Percentiles rank a stretch among this genome's conserved stretches.
These are phyloP conservation scores for Synchiropus splendidus DNA, from an alignment of 2,113 vertebrate genomes.

Conservation along the genomic window DNA sequence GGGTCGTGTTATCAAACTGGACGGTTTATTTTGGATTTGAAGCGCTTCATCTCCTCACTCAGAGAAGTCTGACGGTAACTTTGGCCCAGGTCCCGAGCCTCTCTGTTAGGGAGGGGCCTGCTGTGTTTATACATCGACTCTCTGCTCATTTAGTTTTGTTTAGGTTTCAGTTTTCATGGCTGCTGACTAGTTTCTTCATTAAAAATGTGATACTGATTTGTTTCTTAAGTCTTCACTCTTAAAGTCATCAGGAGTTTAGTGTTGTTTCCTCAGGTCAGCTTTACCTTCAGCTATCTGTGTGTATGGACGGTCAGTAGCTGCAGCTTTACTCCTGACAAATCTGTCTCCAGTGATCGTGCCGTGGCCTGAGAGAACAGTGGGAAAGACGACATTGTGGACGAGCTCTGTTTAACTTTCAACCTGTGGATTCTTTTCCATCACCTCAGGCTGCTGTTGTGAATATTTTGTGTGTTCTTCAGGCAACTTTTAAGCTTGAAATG, in stretches of 20 bases:
- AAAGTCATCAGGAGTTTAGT: neutral
- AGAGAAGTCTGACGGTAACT: no score
- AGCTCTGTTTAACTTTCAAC: conserved; percentile 35
- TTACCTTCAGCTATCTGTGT: no score
- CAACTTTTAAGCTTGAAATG: no score
- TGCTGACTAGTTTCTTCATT: no score
- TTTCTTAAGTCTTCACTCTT: no score
- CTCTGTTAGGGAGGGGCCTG: no score
- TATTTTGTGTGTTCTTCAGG: conserved; percentile 7
- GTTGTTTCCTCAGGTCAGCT: neutral
- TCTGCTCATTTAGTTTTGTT: no score
- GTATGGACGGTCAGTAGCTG: no score
- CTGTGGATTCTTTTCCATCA: conserved; percentile 27
- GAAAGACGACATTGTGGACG: conserved; percentile 14
- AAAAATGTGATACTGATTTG: no score
- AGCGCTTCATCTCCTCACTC: neutral
- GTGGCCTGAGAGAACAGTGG: conserved; percentile 15
- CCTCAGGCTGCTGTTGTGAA: conserved; percentile 16
- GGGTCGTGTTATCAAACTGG: no score
- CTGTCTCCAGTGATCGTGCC: conserved; percentile 12
- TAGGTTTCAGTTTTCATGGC: no score
- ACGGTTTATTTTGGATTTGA: neutral
- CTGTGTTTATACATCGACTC: no score
- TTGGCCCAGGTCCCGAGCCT: neutral
- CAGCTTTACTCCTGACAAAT: conserved; percentile 33